Evolutionary conservation across 1,140 invertebrate genomes (phyloP), one percentile per base, ranked within the genome.

Genomic region (Philotrypesis tridentata): DNA sequence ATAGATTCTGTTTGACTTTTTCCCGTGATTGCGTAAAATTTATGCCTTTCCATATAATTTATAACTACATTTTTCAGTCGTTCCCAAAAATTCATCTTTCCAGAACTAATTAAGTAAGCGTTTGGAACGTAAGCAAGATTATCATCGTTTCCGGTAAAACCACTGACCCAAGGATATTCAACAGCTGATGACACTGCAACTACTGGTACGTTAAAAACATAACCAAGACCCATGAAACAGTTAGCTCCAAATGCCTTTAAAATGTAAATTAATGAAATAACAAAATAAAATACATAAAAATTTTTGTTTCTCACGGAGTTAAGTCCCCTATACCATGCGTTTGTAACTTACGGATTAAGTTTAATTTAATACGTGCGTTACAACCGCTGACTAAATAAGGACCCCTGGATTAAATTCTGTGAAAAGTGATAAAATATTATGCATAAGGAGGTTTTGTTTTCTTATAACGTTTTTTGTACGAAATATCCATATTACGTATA

Each of bases 11-110:
- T 90, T 92, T 8, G 94, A 61, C 0, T 60, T 14, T 67, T 17
- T 72, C 55, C 63, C 0, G 80, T 82, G 0, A 71, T 5, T 7
- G 25, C 4, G 43, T 76, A 60, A 23, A 84, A 84, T 17, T 21
- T 12, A 1, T 40, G 14, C n/a, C 61, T 23, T 11, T 29, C 12
- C 1, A 17, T 17, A 73, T 29, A 63, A 55, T 74, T 21, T 11
- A 0, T 40, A 11, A 80, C 21, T 1, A 87, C 87, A 83, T 95
- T 95, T 0, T 89, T 83, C 43, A 93, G 87, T 74, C 94, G 87
- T 86, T 95, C 90, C 85, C 89, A 92, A 31, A 94, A 91, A 60
- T 86, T 93, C 94, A 94, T 95, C 25, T 89, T 85, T 80, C 94
- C 92, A 12, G 91, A 91, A 80, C 91, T 93, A 8, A 91, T 89